Evolutionary conservation across 1,140 invertebrate genomes (phyloP).

Genomic region (Tetramorium parvispinum): DNA sequence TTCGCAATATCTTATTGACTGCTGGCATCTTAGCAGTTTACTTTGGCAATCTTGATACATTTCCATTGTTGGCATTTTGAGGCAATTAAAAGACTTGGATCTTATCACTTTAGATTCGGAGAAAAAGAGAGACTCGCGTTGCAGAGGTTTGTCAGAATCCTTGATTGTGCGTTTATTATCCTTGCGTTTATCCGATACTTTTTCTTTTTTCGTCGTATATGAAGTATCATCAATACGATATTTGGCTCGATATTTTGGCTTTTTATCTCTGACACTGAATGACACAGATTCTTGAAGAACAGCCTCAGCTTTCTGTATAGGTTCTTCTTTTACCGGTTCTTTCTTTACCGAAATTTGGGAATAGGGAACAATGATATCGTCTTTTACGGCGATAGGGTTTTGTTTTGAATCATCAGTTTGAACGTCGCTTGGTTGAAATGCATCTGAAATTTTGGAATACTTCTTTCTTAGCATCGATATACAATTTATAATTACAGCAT

Average conservation of each 20-base stretch:
- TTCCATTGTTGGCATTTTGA: background rate
- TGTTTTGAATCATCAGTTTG: background rate
- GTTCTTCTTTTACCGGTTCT: too few species aligned
- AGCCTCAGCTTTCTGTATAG: too few species aligned
- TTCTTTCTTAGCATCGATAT: background rate
- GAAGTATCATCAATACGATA: background rate
- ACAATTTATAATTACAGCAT: background rate
- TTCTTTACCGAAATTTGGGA: too few species aligned
- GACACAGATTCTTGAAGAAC: background rate
- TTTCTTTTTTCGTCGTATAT: background rate
- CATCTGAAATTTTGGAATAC: background rate
- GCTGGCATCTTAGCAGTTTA: too few species aligned
- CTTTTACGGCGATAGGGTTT: background rate
- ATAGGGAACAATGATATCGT: background rate
- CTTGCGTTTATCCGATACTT: too few species aligned
- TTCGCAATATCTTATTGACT: background rate
- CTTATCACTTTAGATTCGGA: background rate
- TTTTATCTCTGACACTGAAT: background rate
- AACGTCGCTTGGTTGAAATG: background rate
- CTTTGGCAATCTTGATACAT: background rate
- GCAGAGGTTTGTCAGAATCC: background rate
- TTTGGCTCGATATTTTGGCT: slow-evolving; percentile 3
- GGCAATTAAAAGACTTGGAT: background rate
- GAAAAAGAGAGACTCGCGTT: background rate
- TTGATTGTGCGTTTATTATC: too few species aligned